Evolutionary conservation across 2,888 invertebrate genomes (phyloP).

Genomic region (Pseudoips prasinana): DNA sequence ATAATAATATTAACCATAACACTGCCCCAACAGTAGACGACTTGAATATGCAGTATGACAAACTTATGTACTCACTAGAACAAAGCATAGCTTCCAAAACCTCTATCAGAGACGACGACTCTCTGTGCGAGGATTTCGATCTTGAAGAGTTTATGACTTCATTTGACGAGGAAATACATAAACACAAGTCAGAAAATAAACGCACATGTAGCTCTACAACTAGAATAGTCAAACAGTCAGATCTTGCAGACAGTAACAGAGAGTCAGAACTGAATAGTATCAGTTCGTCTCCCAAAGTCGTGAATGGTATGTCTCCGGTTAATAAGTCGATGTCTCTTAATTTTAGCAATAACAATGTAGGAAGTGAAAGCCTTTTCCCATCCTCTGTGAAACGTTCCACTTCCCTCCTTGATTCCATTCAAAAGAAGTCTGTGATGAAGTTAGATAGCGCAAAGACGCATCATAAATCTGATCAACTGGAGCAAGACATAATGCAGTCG

Average conservation of each 20-base stretch:
- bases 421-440: slow-evolving; percentile 62
- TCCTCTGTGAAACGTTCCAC: slow-evolving; percentile 81
- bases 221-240: slow-evolving; percentile 66
- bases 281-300: slow-evolving; percentile 60
- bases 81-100: slow-evolving; percentile 73
- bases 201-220: slow-evolving; percentile 76
- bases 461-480: slow-evolving; percentile 71
- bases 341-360: slow-evolving; percentile 80
- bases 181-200: slow-evolving; percentile 65
- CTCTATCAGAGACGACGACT: slow-evolving; percentile 73
- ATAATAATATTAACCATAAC: slow-evolving; percentile 49
- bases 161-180: slow-evolving; percentile 83
- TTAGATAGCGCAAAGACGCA: slow-evolving; percentile 61
- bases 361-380: slow-evolving; percentile 71
- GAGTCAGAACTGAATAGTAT: slow-evolving; percentile 58
- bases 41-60: slow-evolving; percentile 75
- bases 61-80: slow-evolving; percentile 77
- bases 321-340: slow-evolving; percentile 79
- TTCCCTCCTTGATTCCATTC: slow-evolving; percentile 79
- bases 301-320: slow-evolving; percentile 66
- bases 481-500: slow-evolving; percentile 76
- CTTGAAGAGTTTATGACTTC: slow-evolving; percentile 86
- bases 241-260: slow-evolving; percentile 56
- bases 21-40: slow-evolving; percentile 61
- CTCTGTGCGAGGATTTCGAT: slow-evolving; percentile 83